Evolutionary conservation across 2,797 vertebrate genomes (phyloP).

Genomic region (Rhyacichthys aspro): DNA sequence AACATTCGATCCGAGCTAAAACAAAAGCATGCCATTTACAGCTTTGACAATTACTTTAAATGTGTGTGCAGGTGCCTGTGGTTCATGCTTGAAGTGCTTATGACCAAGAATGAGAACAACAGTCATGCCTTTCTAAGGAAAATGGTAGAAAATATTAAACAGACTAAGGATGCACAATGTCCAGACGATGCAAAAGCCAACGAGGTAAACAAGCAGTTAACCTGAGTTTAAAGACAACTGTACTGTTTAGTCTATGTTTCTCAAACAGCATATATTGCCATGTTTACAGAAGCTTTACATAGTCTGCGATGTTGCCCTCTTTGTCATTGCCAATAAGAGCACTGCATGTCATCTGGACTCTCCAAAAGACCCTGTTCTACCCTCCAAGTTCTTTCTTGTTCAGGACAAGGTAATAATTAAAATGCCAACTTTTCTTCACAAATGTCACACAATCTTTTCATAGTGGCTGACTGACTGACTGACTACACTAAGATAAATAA

Average conservation of each 20-base stretch:
- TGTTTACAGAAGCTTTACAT: constrained; percentile 92
- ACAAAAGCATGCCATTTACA: not conserved
- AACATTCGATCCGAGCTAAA: too few relatives aligned
- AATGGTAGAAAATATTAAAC: constrained; percentile 98
- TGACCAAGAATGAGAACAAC: constrained; percentile 99
- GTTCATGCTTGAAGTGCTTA: constrained; percentile 99
- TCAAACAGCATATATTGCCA: constrained; percentile 10
- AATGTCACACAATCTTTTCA: not conserved
- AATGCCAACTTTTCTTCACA: not conserved
- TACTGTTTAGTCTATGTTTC: not conserved
- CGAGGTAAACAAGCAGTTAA: constrained; percentile 79
- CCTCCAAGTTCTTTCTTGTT: constrained; percentile 92
- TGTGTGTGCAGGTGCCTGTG: constrained; percentile 89
- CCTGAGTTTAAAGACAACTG: not conserved
- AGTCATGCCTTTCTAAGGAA: constrained; percentile 98
- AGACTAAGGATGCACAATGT: constrained; percentile 95
- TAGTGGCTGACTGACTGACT: not conserved
- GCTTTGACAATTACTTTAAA: not conserved
- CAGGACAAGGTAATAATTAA: constrained; percentile 89
- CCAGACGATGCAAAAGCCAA: constrained; percentile 96
- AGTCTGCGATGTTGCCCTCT: constrained; percentile 96
- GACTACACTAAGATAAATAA: too few relatives aligned
- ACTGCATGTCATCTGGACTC: constrained; percentile 94
- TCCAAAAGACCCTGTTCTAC: constrained; percentile 93
- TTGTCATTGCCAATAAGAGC: constrained; percentile 98